Evolutionary conservation across 2,797 vertebrate genomes (phyloP).

Genomic region (Arctocebus calabarensis): DNA sequence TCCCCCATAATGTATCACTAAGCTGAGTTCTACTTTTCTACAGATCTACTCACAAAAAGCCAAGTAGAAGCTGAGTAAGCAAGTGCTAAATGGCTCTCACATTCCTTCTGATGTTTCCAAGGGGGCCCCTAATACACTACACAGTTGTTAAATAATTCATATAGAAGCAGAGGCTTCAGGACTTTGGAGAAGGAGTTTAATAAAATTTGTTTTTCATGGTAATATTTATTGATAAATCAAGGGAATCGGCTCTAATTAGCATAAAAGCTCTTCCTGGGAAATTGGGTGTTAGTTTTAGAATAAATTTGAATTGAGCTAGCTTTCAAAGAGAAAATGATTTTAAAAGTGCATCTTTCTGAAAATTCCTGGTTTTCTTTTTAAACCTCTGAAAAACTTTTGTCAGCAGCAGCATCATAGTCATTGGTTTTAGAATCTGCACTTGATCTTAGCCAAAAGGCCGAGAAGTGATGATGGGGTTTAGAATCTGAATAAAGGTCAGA

Average conservation of each 20-base stretch:
- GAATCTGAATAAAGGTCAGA: slow-evolving; percentile 30
- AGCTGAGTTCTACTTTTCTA: background rate
- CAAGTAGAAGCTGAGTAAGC: background rate
- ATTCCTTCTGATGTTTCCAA: background rate
- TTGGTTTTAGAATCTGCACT: background rate
- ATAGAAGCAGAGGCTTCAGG: slow-evolving; percentile 46
- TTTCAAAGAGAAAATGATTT: slow-evolving; percentile 24
- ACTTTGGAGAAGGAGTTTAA: slow-evolving; percentile 60
- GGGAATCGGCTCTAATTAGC: slow-evolving; percentile 52
- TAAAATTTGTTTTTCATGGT: slow-evolving; percentile 65
- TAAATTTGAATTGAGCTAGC: background rate
- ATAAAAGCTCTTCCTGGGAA: slow-evolving; percentile 56
- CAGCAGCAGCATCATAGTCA: background rate
- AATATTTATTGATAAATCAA: slow-evolving; percentile 70
- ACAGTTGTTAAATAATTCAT: slow-evolving; percentile 38
- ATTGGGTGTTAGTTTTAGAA: slow-evolving; percentile 38
- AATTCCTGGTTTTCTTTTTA: slow-evolving; percentile 36
- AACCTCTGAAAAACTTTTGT: background rate
- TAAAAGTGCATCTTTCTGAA: background rate
- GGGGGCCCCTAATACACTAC: background rate
- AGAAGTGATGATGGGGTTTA: background rate
- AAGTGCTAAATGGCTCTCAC: background rate
- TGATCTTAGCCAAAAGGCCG: no score
- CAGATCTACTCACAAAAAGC: background rate
- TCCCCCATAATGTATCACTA: rapidly evolving